These are phyloP conservation scores for Pluvialis apricaria DNA, from an alignment of 2,113 vertebrate genomes.

Conservation along the genomic window DNA sequence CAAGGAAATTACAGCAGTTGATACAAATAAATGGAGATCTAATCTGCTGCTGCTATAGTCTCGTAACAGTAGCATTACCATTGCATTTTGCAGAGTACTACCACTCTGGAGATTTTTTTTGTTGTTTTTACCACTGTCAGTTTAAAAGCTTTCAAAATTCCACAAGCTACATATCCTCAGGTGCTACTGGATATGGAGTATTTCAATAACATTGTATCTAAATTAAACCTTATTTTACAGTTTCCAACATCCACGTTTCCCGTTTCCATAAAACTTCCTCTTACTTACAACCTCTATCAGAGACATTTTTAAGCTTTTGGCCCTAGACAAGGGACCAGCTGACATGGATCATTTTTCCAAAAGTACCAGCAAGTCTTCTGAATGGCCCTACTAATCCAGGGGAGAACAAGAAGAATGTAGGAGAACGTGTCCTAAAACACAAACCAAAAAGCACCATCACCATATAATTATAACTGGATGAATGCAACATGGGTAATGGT, in stretches of 20 bases:
- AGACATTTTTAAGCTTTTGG: not conserved
- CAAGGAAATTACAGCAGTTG: slow-evolving; percentile 37
- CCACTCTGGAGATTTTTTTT: slow-evolving; percentile 49
- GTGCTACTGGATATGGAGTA: slow-evolving; percentile 38
- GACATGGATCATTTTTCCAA: not conserved
- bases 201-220: slow-evolving; percentile 12
- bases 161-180: slow-evolving; percentile 26
- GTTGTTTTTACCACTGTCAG: slow-evolving; percentile 21
- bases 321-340: not conserved
- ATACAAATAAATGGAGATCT: slow-evolving; percentile 42
- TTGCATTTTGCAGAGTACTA: slow-evolving; percentile 38
- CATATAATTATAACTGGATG: not conserved
- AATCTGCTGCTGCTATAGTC: slow-evolving; percentile 11
- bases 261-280: not conserved
- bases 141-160: slow-evolving; percentile 43
- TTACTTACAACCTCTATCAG: not conserved
- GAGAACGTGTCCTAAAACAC: not conserved
- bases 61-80: slow-evolving; percentile 32
- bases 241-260: not conserved
- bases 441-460: not conserved
- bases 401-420: not conserved
- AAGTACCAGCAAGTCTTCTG: not conserved
- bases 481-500: not conserved
- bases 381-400: not conserved
- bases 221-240: not conserved